Conservation (phyloP, 2,797 vertebrate species). For the Oreortyx pictus region DNA sequence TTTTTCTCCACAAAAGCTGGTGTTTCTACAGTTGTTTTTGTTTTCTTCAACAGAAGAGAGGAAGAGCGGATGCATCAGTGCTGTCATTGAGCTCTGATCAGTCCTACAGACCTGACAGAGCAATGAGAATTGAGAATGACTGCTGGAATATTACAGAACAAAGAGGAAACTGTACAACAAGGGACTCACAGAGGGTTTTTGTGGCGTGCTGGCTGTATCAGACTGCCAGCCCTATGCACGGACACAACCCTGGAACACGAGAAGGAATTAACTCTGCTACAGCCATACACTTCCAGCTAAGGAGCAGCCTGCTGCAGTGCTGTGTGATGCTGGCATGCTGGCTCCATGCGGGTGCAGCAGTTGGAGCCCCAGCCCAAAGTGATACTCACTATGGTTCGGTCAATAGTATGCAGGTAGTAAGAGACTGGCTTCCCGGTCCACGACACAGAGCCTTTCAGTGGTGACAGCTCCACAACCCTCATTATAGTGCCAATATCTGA, state of each 20-base stretch:
- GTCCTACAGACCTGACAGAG: not conserved
- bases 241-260: not conserved
- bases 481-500: constrained; percentile 99
- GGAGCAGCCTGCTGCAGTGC: not conserved
- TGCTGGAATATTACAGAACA: not conserved
- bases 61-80: not conserved
- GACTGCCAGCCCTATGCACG: accelerated
- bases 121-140: not conserved
- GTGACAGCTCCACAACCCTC: constrained; percentile 98
- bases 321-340: accelerated
- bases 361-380: not conserved
- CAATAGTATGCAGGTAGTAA: constrained; percentile 99
- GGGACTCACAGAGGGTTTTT: not conserved
- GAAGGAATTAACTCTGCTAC: not conserved
- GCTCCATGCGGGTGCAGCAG: not conserved
- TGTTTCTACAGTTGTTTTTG: not conserved
- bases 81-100: not conserved
- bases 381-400: constrained; percentile 97
- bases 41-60: not conserved
- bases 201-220: not conserved
- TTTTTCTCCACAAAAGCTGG: not conserved
- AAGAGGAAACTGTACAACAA: not conserved
- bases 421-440: constrained; percentile 99
- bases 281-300: no score
- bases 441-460: constrained; percentile 96